These are phyloP conservation scores for Porites rus DNA, from an alignment of 92 coral and sea anemone species.

Conservation along the genomic window DNA sequence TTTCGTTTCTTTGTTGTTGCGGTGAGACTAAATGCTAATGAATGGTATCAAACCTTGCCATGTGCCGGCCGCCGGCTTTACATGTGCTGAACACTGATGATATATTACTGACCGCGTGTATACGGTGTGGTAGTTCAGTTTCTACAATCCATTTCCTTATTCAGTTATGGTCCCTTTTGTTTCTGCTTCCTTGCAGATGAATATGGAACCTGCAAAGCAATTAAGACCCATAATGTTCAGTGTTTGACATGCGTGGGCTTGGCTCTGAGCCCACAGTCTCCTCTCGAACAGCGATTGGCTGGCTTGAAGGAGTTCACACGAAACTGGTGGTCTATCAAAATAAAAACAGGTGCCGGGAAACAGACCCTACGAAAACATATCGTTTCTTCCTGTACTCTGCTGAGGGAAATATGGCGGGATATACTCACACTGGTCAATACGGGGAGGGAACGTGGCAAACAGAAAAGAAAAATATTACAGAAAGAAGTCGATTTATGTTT, in stretches of 20 bases:
- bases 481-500: conserved; percentile 84
- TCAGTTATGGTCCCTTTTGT: not conserved
- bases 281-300: conserved; percentile 21
- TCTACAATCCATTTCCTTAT: not conserved
- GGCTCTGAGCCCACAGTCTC: not conserved
- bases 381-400: not conserved
- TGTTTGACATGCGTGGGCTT: conserved; percentile 8
- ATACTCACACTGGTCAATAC: conserved; percentile 23
- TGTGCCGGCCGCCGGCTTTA: not conserved
- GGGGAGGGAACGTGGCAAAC: conserved; percentile 84
- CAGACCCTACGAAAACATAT: not conserved
- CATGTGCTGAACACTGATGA: not conserved
- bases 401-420: conserved; percentile 72
- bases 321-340: conserved; percentile 37
- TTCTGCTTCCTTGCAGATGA: not conserved
- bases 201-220: not conserved
- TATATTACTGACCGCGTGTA: not conserved
- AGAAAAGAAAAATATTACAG: conserved; percentile 66
- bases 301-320: conserved; percentile 6
- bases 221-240: not conserved
- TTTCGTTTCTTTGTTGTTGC: not conserved
- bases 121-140: not conserved
- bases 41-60: not conserved
- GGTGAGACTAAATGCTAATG: not conserved
- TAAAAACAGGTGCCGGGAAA: conserved; percentile 35